A percentile compares a stretch with the other conserved stretches of the same genome.
Evolutionary conservation across 2,113 vertebrate species (phyloP).

Genomic region (Grammomys dolichurus): DNA sequence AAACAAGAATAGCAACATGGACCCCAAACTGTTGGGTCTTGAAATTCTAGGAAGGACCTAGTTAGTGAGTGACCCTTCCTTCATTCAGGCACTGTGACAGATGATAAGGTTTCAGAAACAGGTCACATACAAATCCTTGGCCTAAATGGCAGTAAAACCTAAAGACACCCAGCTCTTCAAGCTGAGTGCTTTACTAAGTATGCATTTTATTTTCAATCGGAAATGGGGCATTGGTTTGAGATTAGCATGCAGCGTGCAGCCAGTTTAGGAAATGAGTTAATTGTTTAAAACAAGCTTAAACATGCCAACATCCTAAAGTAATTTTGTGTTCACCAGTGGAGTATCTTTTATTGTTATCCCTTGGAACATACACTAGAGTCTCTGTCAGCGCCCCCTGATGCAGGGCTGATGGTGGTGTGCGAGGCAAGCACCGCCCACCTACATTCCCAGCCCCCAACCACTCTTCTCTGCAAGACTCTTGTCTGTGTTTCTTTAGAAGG

Average conservation of each 20-base stretch:
- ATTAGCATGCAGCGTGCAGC: not conserved
- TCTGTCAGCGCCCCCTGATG: not conserved
- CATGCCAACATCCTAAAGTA: not conserved
- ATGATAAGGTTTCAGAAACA: slow-evolving; percentile 1
- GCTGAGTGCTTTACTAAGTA: slow-evolving; percentile 31
- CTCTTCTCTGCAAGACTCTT: not conserved
- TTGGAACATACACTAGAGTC: not conserved
- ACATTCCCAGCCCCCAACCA: not conserved
- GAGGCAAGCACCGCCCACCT: not conserved
- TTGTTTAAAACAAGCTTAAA: slow-evolving; percentile 46
- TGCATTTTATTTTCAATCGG: slow-evolving; percentile 52
- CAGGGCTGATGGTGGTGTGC: not conserved
- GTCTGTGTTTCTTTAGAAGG: slow-evolving; percentile 15
- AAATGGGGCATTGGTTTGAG: slow-evolving; percentile 33
- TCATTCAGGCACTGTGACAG: not conserved
- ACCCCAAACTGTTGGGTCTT: not conserved
- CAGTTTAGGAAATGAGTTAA: slow-evolving; percentile 40
- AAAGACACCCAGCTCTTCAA: not conserved
- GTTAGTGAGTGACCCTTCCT: not conserved
- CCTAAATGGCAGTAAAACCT: slow-evolving; percentile 26
- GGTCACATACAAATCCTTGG: not conserved
- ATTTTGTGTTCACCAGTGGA: not conserved
- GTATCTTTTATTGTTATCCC: not conserved
- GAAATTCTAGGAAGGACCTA: not conserved
- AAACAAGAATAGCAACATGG: not conserved